Conservation (phyloP, 2,797 vertebrate species). For the Rhinoraja longicauda region DNA sequence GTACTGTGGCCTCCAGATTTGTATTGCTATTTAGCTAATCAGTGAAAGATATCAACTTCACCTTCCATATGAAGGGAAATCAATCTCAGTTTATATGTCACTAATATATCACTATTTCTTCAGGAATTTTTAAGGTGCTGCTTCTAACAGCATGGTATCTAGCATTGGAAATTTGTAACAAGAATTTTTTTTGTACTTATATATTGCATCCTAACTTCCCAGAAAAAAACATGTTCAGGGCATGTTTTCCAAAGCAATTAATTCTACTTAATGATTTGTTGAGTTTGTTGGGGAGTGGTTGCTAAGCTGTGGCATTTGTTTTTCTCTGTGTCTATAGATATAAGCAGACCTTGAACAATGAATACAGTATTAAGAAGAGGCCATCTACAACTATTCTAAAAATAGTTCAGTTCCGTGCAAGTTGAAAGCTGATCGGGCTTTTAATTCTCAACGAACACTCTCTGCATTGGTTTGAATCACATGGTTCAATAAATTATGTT, state of each 20-base stretch:
- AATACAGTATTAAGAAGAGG: not conserved
- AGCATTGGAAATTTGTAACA: not conserved
- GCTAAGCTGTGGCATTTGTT: constrained; percentile 35
- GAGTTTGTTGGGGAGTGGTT: constrained; percentile 4
- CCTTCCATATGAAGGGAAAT: not conserved
- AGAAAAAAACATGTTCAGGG: not conserved
- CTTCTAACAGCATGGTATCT: not conserved
- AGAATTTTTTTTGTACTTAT: no score
- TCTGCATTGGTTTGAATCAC: not conserved
- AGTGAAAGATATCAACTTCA: not conserved
- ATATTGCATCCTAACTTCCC: not conserved
- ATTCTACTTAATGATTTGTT: not conserved
- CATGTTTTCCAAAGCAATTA: not conserved
- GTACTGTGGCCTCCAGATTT: not conserved
- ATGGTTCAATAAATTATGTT: not conserved
- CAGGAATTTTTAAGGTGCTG: not conserved
- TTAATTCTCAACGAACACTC: not conserved
- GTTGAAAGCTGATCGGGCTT: not conserved
- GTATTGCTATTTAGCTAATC: not conserved
- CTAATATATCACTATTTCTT: not conserved
- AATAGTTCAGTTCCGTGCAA: not conserved
- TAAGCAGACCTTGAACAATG: not conserved
- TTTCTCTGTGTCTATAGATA: not conserved
- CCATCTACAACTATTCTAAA: not conserved
- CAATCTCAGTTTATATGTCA: not conserved